Evolutionary conservation across 2,113 vertebrate species (phyloP).

Genomic region (Shinisaurus crocodilurus): DNA sequence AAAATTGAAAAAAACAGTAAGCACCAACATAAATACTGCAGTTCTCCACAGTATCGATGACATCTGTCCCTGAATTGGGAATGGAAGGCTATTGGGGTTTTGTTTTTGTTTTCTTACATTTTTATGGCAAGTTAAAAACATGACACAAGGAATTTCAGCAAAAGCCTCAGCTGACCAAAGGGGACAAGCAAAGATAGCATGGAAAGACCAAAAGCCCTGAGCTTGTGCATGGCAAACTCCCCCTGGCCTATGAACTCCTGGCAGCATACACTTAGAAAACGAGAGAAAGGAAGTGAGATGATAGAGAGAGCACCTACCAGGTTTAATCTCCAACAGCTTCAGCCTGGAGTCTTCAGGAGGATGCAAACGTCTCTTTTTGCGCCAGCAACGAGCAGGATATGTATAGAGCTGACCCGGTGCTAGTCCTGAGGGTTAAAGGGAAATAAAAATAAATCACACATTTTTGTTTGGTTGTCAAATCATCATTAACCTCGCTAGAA

Average conservation of each 20-base stretch:
- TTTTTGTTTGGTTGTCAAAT: constrained; percentile 43
- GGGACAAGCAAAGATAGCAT: constrained; percentile 36
- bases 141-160: constrained; percentile 34
- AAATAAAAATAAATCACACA: constrained; percentile 48
- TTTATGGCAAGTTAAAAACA: constrained; percentile 23
- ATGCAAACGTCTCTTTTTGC: constrained; percentile 94
- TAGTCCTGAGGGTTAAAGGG: constrained; percentile 80
- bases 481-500: constrained; percentile 41
- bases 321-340: constrained; percentile 90
- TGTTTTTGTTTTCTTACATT: not conserved
- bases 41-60: constrained; percentile 12
- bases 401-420: constrained; percentile 95
- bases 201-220: constrained; percentile 46
- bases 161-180: constrained; percentile 27
- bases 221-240: constrained; percentile 25
- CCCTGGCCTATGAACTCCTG: constrained; percentile 35
- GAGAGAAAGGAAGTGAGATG: not conserved
- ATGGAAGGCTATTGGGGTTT: not conserved
- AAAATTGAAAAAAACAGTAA: constrained; percentile 27
- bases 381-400: constrained; percentile 97
- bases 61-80: not conserved
- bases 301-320: constrained; percentile 79
- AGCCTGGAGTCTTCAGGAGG: constrained; percentile 89
- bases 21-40: constrained; percentile 15
- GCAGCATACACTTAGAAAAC: constrained; percentile 10